Evolutionary conservation across 2,113 vertebrate species (phyloP).

Genomic region (Cinclus cinclus): DNA sequence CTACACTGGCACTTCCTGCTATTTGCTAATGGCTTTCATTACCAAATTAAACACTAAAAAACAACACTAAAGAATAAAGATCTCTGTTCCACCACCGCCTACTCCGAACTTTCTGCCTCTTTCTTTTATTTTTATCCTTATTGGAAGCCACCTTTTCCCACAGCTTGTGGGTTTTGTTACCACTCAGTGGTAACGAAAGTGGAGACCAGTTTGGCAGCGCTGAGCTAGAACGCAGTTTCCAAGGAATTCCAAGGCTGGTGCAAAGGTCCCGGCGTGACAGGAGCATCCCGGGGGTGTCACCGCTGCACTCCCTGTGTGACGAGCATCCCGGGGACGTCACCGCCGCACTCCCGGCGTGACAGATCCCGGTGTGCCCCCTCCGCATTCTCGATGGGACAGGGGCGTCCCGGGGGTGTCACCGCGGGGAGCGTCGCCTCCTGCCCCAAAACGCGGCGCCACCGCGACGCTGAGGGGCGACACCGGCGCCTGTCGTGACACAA

Average conservation of each 20-base stretch:
- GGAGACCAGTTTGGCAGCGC: background rate
- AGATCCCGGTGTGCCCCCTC: background rate
- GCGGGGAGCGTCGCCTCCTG: background rate
- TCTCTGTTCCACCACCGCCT: accelerated
- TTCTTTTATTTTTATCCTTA: accelerated
- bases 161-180: background rate
- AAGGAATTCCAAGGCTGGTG: background rate
- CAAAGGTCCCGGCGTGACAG: background rate
- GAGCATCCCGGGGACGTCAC: background rate
- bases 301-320: background rate
- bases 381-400: background rate
- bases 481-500: no score
- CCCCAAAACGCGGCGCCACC: background rate
- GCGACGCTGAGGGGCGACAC: background rate
- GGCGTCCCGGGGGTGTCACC: background rate
- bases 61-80: background rate
- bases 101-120: background rate
- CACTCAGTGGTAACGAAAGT: background rate
- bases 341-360: background rate
- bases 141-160: background rate
- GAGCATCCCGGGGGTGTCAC: background rate
- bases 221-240: background rate
- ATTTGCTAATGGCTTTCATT: background rate
- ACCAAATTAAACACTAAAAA: background rate
- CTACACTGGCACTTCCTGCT: background rate